phyloP scores from a whole-genome alignment of 2,888 invertebrate species.

The Erebia palarica region DNA sequence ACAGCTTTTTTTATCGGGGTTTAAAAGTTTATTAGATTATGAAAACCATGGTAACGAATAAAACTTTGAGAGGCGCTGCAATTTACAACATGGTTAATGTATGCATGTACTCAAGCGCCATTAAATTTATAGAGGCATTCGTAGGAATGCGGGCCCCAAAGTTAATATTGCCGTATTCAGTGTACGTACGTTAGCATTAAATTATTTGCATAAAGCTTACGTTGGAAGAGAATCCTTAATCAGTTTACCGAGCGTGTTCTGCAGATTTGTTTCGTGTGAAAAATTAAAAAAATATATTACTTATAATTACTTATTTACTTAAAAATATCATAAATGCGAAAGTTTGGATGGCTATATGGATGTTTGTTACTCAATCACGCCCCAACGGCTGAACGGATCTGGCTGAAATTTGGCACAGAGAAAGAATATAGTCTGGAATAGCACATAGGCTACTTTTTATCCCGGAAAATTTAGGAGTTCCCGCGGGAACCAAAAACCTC shows the following conservation, averaged over 20 bases:
- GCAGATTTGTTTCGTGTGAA: constrained; percentile 16
- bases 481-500: no score
- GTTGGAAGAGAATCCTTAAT: constrained; percentile 55
- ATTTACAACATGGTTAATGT: constrained; percentile 1
- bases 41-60: neutral
- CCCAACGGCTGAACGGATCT: no score
- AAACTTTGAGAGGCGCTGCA: constrained; percentile 1
- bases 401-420: no score
- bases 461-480: no score
- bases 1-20: no score
- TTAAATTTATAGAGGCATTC: constrained; percentile 34
- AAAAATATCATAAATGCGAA: no score
- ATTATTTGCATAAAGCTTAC: constrained; percentile 56
- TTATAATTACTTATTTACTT: no score
- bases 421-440: no score
- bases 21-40: neutral
- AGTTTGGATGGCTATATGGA: no score
- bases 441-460: no score
- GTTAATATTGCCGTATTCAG: constrained; percentile 42
- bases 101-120: constrained; percentile 29
- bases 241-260: constrained; percentile 48
- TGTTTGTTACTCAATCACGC: no score
- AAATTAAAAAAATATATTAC: no score
- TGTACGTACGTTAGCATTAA: constrained; percentile 44
- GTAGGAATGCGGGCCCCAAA: constrained; percentile 33